Evolutionary conservation across 2,797 vertebrate genomes (phyloP), one percentile per base, ranked within the genome.

Genomic region (Nannoperca obscura): DNA sequence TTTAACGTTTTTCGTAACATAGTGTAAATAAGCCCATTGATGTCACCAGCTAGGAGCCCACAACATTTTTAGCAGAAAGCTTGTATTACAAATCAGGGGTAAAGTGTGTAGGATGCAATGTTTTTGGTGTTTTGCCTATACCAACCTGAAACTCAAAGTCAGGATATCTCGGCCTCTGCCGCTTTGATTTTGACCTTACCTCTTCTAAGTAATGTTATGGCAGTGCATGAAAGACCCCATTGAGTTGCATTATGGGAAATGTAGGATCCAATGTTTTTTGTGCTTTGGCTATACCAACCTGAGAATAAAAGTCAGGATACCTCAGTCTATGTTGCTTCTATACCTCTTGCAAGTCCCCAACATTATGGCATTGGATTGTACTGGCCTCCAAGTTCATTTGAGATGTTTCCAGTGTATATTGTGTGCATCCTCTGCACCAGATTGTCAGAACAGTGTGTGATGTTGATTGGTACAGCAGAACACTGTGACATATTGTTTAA

Each of bases 401-500:
- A 60, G 53, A 52, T 49, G 12, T 59, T 54, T 42, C 13, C 10
- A 3, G 5, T 5, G 19, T 72, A 79, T 32, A 73, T 40, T 50
- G 40, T n/a, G 27, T 53, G 20, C 32, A 17, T 20, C 53, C 7
- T 32, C 62, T 75, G 40, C 34, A 17, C 22, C 49, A 52, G 4
- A 38, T 5, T 65, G 47, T 58, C 47, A 52, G 50, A 47, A 3
- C 3, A 19, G 12, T 34, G 71, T 40, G 66, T 38, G 63, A 50
- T 42, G 63, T 49, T 30, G 13, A 20, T 14, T 24, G 17, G 27
- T 34, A 40, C 52, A 44, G 17, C 36, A 11, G 36, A 32, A 6
- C 57, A 40, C 46, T 1, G 71, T 52, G n/a, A 59, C 59, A 44
- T 40, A 50, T 32, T 68, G 76, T 83, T 84, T 64, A 76, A 83